These are phyloP conservation scores for Xylota sylvarum DNA, from an alignment of 2,888 invertebrate species.

Conservation along the genomic window DNA sequence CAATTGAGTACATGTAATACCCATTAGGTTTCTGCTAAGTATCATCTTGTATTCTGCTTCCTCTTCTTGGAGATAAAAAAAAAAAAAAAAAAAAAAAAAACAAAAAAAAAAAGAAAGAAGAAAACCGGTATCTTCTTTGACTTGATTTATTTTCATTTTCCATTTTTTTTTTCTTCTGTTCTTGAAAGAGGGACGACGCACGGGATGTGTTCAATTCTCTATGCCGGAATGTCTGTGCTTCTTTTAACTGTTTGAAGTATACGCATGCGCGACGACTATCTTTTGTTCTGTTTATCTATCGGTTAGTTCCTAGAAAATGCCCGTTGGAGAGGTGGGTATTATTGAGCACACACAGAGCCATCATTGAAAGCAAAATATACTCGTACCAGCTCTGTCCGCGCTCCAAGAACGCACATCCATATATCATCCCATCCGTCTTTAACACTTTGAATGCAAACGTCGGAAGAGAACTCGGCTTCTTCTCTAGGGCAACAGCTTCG, in stretches of 20 bases:
- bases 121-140: constrained; percentile 73
- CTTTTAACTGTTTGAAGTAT: constrained; percentile 71
- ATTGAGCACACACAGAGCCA: constrained; percentile 67
- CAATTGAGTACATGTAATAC: constrained; percentile 74
- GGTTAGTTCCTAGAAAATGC: constrained; percentile 73
- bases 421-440: constrained; percentile 66
- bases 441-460: constrained; percentile 45
- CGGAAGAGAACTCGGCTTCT: constrained; percentile 54
- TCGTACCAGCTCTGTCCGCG: constrained; percentile 29
- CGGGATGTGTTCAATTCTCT: constrained; percentile 58
- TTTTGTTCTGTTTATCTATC: constrained; percentile 75
- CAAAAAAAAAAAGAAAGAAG: constrained; percentile 29
- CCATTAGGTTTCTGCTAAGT: constrained; percentile 67
- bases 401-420: constrained; percentile 39
- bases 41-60: constrained; percentile 34
- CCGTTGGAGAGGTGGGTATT: constrained; percentile 67
- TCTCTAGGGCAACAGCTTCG: constrained; percentile 5
- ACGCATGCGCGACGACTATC: constrained; percentile 74
- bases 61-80: constrained; percentile 24
- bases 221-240: constrained; percentile 74
- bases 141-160: constrained; percentile 72
- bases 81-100: constrained; percentile 42
- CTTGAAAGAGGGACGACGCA: constrained; percentile 60
- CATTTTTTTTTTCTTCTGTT: constrained; percentile 50
- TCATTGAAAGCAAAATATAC: constrained; percentile 49